A percentile compares a stretch with the other conserved stretches of the same genome.
Evolutionary conservation across 1,140 invertebrate genomes (phyloP).

Genomic region (Cherax quadricarinatus): DNA sequence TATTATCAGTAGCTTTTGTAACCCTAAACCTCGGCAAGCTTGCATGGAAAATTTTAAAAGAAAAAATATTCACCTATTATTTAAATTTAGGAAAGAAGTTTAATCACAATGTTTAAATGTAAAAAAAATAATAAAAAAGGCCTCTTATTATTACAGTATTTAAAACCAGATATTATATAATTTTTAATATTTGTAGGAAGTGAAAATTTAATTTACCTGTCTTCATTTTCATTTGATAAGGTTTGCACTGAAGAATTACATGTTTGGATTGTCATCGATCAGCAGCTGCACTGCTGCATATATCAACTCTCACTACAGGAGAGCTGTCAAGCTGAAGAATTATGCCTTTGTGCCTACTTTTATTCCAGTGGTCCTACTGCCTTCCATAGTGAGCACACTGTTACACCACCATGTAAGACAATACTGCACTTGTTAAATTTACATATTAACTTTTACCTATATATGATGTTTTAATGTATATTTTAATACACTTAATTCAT

Average conservation of each 20-base stretch:
- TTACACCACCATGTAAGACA: conserved; percentile 48
- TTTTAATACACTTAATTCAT: neutral
- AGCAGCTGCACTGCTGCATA: conserved; percentile 33
- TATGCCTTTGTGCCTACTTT: conserved; percentile 16
- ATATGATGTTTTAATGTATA: no score
- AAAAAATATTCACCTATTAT: no score
- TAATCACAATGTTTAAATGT: no score
- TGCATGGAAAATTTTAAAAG: no score
- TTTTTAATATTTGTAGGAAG: no score
- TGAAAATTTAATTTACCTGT: neutral
- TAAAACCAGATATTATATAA: no score
- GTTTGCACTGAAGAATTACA: conserved; percentile 50
- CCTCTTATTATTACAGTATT: no score
- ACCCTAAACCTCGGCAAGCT: no score
- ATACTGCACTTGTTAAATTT: neutral
- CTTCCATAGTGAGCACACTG: conserved; percentile 16
- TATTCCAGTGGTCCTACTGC: conserved; percentile 40
- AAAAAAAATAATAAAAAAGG: no score
- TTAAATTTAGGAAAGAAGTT: no score
- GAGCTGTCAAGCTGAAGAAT: conserved; percentile 34
- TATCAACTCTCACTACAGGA: conserved; percentile 43
- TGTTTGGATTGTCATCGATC: neutral
- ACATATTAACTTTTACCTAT: neutral
- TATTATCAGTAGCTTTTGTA: no score
- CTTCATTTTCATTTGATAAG: neutral